Evolutionary conservation across 53 echinoderm and acorn worm species (phyloP), one percentile per base, ranked within the genome.

Genomic region (Stichopus horrens): DNA sequence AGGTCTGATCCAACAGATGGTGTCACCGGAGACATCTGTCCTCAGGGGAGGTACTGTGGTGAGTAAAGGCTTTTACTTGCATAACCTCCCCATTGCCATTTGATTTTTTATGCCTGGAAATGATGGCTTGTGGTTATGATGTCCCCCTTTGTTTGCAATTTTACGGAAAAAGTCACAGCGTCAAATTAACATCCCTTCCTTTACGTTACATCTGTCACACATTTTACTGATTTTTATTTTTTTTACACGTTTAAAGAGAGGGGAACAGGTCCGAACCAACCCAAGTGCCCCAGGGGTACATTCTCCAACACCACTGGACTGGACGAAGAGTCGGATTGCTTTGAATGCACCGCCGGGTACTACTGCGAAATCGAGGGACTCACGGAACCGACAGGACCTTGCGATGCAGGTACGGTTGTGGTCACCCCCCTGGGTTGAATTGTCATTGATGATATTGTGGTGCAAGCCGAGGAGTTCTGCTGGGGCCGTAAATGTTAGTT

Each of bases 201-300:
- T 37, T 37, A 37, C 37, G 37, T 37, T 37, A 37, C 37, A 37
- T 37, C 37, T 37, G 37, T 37, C 37, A 37, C 37, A 37, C 37
- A 16, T 76, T 2, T 18, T 18, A 10, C 21, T 76, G 76, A 23
- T 4, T 0, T 80, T 8, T 13, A 0, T 13, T 76, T 76, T 58
- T 73, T 14, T 0, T 66, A 8, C 2, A 37, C 37, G 37, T 37
- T 37, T 37, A 37, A 59, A 93, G 91, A 92, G 23, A 59, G 53
- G 83, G 97, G 97, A 19, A 97, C 97, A 9, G 97, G 95, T 23
- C 92, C 97, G 7, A 97, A 94, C 75, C 97, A 95, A 65, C 91
- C 97, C 7, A 84, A 73, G 83, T 97, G 97, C 55, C 97, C 97
- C 4, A 85, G 89, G 9, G 94, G 93, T 22, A 92, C 93, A 5